Evolutionary conservation across 2,113 vertebrate genomes (phyloP), one percentile per base, ranked within the genome.

Genomic region (Megalops atlanticus): DNA sequence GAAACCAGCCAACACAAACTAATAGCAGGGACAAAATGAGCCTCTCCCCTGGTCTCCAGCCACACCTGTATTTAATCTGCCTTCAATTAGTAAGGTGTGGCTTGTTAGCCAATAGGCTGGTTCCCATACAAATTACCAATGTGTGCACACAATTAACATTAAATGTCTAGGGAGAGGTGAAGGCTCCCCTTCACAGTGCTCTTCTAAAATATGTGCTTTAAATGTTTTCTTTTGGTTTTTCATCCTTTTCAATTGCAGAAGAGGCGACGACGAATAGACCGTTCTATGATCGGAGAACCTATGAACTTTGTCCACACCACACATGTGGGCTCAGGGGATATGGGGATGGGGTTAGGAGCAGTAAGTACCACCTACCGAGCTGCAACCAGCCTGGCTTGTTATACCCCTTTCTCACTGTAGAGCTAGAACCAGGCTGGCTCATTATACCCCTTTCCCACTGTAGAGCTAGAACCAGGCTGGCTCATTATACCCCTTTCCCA

Each of bases 271-370:
- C 93, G 95, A 4, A 95, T 97, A 77, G 96, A 97, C 87, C 93
- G 96, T 71, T 94, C 95, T 31, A 97, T 97, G 96, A 97, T 97
- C 15, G 96, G 96, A 54, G 94, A 96, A 76, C 96, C 96, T 1
- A 97, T 95, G 87, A 96, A 97, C 90, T 97, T 97, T 80, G 94
- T 97, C 73, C 96, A 97, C 89, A 97, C 95, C 16, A 95, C 96
- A 0, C 96, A 97, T 0, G 93, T 97, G 69, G 96, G 96, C 85
- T 95, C 95, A 0, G 83, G 95, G 45, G 96, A 96, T 36, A 95
- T 96, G 93, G 94, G 91, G 0, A 58, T 89, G 70, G 94, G 94
- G 70, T 88, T 91, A 74, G 58, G 92, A 84, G 91, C 95, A 6
- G 96, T 97, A 91, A 85, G 95, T 92, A 84, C 78, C 64, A 4